These are phyloP conservation scores for Drosophila serrata DNA, from an alignment of 1,140 invertebrate species.

Conservation along the genomic window DNA sequence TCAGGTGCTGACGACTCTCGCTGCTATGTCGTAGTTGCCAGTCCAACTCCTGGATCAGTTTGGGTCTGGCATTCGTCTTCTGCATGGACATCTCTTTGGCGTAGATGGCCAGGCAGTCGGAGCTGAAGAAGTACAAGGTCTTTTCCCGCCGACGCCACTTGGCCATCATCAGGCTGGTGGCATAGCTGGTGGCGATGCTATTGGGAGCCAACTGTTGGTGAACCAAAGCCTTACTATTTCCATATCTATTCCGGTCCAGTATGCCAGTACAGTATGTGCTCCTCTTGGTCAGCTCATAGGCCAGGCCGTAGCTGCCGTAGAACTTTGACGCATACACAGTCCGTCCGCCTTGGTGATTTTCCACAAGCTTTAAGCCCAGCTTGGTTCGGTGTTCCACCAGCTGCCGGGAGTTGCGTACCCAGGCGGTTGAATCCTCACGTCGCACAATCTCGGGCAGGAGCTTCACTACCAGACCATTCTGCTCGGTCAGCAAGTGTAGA, in stretches of 20 bases:
- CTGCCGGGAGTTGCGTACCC: constrained; percentile 61
- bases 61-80: constrained; percentile 62
- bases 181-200: constrained; percentile 61
- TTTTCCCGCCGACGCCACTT: constrained; percentile 68
- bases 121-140: constrained; percentile 70
- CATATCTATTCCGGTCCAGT: constrained; percentile 69
- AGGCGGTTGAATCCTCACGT: constrained; percentile 16
- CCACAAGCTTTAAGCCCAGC: constrained; percentile 55
- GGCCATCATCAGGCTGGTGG: constrained; percentile 67
- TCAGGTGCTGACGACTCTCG: constrained; percentile 42
- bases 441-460: constrained; percentile 58
- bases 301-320: constrained; percentile 71
- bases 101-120: constrained; percentile 72
- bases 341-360: constrained; percentile 48
- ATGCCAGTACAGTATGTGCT: constrained; percentile 70
- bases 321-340: constrained; percentile 70
- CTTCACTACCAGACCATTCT: constrained; percentile 62
- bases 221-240: constrained; percentile 67
- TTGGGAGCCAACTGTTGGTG: constrained; percentile 57
- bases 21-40: constrained; percentile 49
- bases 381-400: constrained; percentile 56
- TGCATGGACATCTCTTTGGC: constrained; percentile 74
- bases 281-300: constrained; percentile 51
- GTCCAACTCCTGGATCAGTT: constrained; percentile 69
- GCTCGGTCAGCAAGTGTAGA: constrained; percentile 65